Evolutionary conservation across 1,140 invertebrate genomes (phyloP).

Genomic region (Drosophila miranda): DNA sequence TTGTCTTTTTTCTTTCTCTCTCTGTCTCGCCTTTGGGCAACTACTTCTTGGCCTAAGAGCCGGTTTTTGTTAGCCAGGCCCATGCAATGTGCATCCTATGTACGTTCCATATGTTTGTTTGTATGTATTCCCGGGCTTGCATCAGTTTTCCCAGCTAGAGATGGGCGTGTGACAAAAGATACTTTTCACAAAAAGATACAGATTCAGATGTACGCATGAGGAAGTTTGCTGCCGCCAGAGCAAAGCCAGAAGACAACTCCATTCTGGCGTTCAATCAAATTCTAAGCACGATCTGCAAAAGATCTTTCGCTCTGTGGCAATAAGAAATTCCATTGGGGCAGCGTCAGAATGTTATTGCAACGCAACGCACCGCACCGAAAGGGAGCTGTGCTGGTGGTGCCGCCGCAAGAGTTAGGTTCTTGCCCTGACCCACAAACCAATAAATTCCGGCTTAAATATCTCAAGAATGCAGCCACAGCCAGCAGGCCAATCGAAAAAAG

Average conservation of each 20-base stretch:
- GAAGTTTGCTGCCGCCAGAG: too few species aligned
- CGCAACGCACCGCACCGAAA: background rate
- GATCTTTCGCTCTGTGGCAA: constrained; percentile 8
- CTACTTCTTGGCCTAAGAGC: constrained; percentile 9
- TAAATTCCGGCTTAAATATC: constrained; percentile 72
- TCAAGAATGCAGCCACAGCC: constrained; percentile 55
- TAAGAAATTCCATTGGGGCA: constrained; percentile 24
- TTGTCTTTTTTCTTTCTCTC: background rate
- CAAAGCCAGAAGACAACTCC: too few species aligned
- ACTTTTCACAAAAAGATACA: too few species aligned
- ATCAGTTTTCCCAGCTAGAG: constrained; percentile 17
- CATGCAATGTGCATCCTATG: constrained; percentile 42
- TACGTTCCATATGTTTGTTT: background rate
- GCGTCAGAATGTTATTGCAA: constrained; percentile 29
- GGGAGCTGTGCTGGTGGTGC: background rate
- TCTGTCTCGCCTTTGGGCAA: background rate
- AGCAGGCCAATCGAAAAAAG: constrained; percentile 15
- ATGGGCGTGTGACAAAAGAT: constrained; percentile 37
- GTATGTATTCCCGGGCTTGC: constrained; percentile 2
- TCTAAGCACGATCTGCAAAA: too few species aligned
- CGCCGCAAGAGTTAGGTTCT: constrained; percentile 36
- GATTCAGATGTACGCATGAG: too few species aligned
- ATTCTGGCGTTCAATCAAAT: too few species aligned
- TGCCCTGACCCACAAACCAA: constrained; percentile 70
- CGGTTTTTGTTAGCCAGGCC: constrained; percentile 41